Evolutionary conservation across 2,113 vertebrate species (phyloP).

Genomic region (Passer domesticus): DNA sequence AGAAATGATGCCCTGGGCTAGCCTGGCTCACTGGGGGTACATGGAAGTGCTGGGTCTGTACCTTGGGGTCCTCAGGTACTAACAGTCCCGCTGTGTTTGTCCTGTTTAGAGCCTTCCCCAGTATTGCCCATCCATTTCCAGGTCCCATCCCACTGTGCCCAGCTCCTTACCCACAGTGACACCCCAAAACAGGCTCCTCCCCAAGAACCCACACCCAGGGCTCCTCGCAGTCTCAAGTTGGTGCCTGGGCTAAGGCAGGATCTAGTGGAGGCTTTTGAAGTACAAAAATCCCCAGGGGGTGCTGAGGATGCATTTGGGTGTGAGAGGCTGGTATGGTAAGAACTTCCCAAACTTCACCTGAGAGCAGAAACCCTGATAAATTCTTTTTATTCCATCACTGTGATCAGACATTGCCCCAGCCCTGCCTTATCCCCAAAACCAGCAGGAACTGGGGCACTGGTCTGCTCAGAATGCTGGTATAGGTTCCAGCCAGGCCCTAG

Average conservation of each 20-base stretch:
- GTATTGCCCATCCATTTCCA: not conserved
- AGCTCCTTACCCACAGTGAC: not conserved
- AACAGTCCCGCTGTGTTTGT: not conserved
- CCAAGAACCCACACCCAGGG: rapidly evolving
- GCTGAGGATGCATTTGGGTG: not conserved
- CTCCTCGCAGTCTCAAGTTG: rapidly evolving
- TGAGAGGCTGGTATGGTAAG: not conserved
- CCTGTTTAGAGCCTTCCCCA: not conserved
- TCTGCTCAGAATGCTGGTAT: rapidly evolving
- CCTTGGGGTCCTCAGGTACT: not conserved
- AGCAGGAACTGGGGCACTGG: rapidly evolving
- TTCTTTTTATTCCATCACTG: not conserved
- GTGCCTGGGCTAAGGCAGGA: not conserved
- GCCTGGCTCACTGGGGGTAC: not conserved
- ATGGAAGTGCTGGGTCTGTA: not conserved
- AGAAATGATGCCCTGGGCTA: not conserved
- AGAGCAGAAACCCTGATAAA: not conserved
- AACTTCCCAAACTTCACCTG: not conserved
- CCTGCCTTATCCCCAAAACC: not conserved
- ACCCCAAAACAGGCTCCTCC: not conserved
- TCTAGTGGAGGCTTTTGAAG: not conserved
- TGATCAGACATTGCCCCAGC: not conserved
- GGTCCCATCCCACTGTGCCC: rapidly evolving
- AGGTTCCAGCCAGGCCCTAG: not conserved
- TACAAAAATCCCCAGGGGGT: not conserved